Evolutionary conservation across 1,140 invertebrate species (phyloP), one percentile per base, ranked within the genome.

Genomic region (Euwallacea similis): DNA sequence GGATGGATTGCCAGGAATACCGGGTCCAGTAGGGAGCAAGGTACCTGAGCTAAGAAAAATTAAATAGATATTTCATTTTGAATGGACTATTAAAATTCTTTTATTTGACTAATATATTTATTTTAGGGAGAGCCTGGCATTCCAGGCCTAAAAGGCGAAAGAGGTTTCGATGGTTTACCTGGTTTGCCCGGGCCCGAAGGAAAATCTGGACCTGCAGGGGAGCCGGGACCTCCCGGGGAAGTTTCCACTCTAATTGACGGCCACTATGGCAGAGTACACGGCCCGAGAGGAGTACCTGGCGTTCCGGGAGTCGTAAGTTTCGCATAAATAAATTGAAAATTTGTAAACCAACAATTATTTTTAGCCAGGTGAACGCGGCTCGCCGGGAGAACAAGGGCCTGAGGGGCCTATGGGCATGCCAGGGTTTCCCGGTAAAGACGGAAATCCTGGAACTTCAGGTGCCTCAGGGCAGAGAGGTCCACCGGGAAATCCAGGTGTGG

Each of bases 11-110:
- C 74, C 75, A 55, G 83, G 83, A 50, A 47, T 71, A 15, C 74
- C 77, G 41, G 82, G 82, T 16, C 72, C 75, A 15, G 67, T 76
- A n/a, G 79, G 78, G 86, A 88, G 46, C 83, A 83, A 58, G 91
- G 91, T 82, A 16, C 68, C 76, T n/a, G 21, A 4, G 21, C 21
- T 33, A 33, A 4, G 21, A 33, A 33, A 4, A 33, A 33, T 33
- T 4, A 33, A 33, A 33, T 33, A 33, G 1, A 33, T 33, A 33
- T 33, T 33, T 33, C 1, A 33, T 33, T 33, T 33, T 4, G 21
- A 33, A 33, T 4, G 21, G 21, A 4, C 21, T 33, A 33, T 33
- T 33, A 33, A 33, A 33, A 33, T 33, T 33, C 21, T 33, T 33
- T 33, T 33, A 33, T 33, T 33, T 4, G 4, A 33, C 4, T 33